Conservation (phyloP, 2,888 invertebrate genomes). For the Erebia aethiops region DNA sequence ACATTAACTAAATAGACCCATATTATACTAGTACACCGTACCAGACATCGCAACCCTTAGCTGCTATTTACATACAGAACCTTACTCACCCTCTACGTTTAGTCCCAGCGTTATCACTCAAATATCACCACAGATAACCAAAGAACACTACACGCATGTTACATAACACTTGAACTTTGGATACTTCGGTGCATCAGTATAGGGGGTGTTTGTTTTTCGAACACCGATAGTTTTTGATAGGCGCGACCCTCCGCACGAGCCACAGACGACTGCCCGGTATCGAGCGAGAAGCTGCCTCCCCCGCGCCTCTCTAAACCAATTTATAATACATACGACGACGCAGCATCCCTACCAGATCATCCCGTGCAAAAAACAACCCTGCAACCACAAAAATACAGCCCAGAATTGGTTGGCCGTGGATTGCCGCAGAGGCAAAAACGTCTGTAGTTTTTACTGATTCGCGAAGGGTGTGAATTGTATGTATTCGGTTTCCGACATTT, state of each 20-base stretch:
- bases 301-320: slow-evolving; percentile 80
- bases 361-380: slow-evolving; percentile 52
- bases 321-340: slow-evolving; percentile 83
- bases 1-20: background rate
- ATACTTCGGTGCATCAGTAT: slow-evolving; percentile 41
- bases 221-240: slow-evolving; percentile 45
- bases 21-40: too few species aligned
- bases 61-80: slow-evolving; percentile 39
- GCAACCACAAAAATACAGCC: slow-evolving; percentile 41
- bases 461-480: slow-evolving; percentile 79
- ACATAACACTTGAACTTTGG: slow-evolving; percentile 44
- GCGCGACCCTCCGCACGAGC: slow-evolving; percentile 54
- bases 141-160: slow-evolving; percentile 37
- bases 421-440: slow-evolving; percentile 80
- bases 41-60: slow-evolving; percentile 30
- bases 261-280: slow-evolving; percentile 73
- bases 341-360: slow-evolving; percentile 71
- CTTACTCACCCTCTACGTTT: slow-evolving; percentile 45
- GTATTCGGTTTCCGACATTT: slow-evolving; percentile 59
- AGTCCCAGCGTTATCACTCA: slow-evolving; percentile 39
- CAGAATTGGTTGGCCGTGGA: slow-evolving; percentile 45
- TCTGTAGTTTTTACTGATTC: slow-evolving; percentile 72
- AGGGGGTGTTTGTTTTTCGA: slow-evolving; percentile 39
- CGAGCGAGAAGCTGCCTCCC: slow-evolving; percentile 72
- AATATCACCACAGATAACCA: slow-evolving; percentile 42